Percentiles rank a stretch among this genome's conserved stretches.
These are phyloP conservation scores for Zosterops lateralis DNA, from an alignment of 2,113 vertebrate genomes.

Conservation along the genomic window DNA sequence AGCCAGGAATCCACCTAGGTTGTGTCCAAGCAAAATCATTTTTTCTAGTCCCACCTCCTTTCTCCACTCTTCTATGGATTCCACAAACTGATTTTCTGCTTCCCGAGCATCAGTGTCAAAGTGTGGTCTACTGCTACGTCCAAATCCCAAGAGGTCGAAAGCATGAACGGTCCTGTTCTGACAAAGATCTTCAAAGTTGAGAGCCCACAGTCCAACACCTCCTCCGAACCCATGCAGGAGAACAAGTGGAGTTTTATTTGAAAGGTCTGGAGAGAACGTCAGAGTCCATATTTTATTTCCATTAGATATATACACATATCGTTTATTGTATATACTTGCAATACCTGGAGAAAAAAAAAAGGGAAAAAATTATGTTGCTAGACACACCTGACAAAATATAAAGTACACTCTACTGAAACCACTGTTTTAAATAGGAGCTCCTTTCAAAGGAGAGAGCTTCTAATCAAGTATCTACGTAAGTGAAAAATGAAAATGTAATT, in stretches of 20 bases:
- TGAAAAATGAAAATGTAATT: not conserved
- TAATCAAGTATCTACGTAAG: not conserved
- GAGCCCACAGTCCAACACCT: constrained; percentile 91
- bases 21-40: constrained; percentile 93
- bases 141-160: constrained; percentile 92
- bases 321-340: constrained; percentile 77
- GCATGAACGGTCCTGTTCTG: constrained; percentile 84
- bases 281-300: constrained; percentile 90
- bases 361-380: not conserved
- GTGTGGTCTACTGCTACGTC: constrained; percentile 88
- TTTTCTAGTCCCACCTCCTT: constrained; percentile 80
- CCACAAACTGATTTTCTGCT: constrained; percentile 91
- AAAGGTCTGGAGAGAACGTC: constrained; percentile 68
- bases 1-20: constrained; percentile 91
- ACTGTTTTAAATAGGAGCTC: not conserved
- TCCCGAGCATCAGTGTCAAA: constrained; percentile 82
- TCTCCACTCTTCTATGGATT: constrained; percentile 93
- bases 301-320: constrained; percentile 77
- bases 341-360: constrained; percentile 77
- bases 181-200: constrained; percentile 89
- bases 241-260: constrained; percentile 85
- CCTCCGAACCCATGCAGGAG: constrained; percentile 94
- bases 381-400: not conserved
- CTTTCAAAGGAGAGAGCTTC: not conserved
- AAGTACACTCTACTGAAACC: not conserved